phyloP scores from a whole-genome alignment of 2,113 vertebrate species.

The Cepphus grylle region DNA sequence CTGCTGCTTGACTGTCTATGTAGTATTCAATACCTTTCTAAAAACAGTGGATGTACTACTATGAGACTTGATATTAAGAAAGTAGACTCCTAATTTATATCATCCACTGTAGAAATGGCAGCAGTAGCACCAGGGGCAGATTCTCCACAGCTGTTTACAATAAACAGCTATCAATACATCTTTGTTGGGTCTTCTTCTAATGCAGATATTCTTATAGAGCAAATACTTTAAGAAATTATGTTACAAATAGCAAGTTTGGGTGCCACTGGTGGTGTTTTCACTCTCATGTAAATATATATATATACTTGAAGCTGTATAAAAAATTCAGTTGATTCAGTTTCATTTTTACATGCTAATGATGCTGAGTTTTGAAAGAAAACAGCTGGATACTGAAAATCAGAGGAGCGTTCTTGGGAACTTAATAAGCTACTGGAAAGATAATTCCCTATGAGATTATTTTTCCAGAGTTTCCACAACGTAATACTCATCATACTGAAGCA shows the following conservation, averaged over 20 bases:
- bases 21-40: not conserved
- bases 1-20: not conserved
- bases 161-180: not conserved
- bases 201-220: not conserved
- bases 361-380: not conserved
- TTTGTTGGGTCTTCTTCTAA: constrained; percentile 1
- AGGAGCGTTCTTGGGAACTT: not conserved
- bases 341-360: not conserved
- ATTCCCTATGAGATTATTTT: not conserved
- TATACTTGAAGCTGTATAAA: not conserved
- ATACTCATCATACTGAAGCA: not conserved
- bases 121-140: not conserved
- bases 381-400: not conserved
- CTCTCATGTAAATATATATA: not conserved
- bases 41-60: not conserved
- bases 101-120: not conserved
- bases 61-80: not conserved
- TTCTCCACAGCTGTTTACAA: not conserved
- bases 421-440: not conserved
- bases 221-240: not conserved
- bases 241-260: not conserved
- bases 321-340: not conserved
- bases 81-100: not conserved
- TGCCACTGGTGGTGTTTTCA: not conserved
- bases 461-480: not conserved